Evolutionary conservation across 2,797 vertebrate species (phyloP).

Genomic region (Cygnus olor): DNA sequence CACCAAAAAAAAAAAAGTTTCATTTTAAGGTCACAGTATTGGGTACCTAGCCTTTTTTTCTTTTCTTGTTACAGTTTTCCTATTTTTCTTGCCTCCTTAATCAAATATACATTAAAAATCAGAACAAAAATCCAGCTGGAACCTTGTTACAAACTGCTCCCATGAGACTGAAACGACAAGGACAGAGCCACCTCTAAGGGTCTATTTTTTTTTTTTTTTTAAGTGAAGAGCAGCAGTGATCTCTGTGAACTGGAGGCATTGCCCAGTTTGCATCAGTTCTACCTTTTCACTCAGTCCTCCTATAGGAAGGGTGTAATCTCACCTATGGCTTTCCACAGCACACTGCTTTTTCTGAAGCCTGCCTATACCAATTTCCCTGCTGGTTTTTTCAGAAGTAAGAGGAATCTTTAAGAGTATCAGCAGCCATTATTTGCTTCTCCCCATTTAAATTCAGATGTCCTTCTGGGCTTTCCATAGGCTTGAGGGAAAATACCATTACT

Average conservation of each 20-base stretch:
- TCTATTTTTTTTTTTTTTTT: background rate
- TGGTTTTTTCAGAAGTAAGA: background rate
- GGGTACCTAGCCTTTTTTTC: background rate
- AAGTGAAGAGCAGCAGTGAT: background rate
- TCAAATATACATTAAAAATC: background rate
- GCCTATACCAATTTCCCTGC: background rate
- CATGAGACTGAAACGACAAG: background rate
- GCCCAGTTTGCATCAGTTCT: background rate
- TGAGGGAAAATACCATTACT: conserved; percentile 10
- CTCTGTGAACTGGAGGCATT: background rate
- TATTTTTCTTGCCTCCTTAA: background rate
- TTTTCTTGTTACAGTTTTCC: background rate
- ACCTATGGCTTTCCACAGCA: background rate
- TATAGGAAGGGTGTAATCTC: background rate
- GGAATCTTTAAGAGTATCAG: background rate
- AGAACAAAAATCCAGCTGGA: background rate
- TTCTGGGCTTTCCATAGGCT: conserved; percentile 29
- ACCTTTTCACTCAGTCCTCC: background rate
- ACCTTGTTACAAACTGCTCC: background rate
- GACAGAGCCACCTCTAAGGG: background rate
- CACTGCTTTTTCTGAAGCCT: background rate
- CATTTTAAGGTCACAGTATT: background rate
- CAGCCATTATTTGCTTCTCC: conserved; percentile 17
- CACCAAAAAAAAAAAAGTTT: background rate
- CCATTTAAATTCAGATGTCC: background rate